Evolutionary conservation across 2,113 vertebrate genomes (phyloP), one percentile per base, ranked within the genome.

Genomic region (Cebus imitator): DNA sequence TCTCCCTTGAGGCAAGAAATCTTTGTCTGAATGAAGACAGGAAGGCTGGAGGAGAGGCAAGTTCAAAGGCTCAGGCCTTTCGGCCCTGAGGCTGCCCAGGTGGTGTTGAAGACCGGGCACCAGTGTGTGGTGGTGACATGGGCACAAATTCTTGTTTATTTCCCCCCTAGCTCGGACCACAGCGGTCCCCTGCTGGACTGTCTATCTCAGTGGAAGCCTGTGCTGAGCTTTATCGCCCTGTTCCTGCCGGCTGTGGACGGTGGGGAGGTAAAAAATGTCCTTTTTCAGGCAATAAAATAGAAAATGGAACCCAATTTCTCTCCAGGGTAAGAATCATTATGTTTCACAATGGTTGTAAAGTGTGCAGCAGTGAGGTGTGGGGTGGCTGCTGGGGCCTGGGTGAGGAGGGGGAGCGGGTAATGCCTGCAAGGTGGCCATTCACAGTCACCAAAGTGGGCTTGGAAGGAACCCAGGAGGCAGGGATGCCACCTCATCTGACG

Each of bases 261-360:
- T 91, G 96, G 92, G 97, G 96, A 98, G 97, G 97, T 98, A 99
- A 99, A 98, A 98, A 98, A 98, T 98, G 98, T 98, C 98, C 97
- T 97, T 98, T 99, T 98, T 95, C 96, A 97, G 98, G 98, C 98
- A 98, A 98, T 98, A 99, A 99, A 99, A 98, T 96, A 98, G 94
- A 98, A 99, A 98, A 98, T 58, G 95, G 98, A 96, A 94, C 97
- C 97, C 97, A 98, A 97, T 98, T 98, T 98, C 97, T 98, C 98
- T 98, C 98, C 97, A 98, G 98, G 97, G 98, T 93, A 97, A 97
- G 98, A 98, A 98, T 98, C 98, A 97, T 98, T 98, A 95, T 97
- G 98, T 98, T 98, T 98, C 98, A 99, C 98, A 98, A 94, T 80
- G 79, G 97, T 96, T 92, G 97, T 98, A 98, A 98, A 99, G 98